phyloP scores from a whole-genome alignment of 1,140 invertebrate genomes.

The Orchestia grillus region DNA sequence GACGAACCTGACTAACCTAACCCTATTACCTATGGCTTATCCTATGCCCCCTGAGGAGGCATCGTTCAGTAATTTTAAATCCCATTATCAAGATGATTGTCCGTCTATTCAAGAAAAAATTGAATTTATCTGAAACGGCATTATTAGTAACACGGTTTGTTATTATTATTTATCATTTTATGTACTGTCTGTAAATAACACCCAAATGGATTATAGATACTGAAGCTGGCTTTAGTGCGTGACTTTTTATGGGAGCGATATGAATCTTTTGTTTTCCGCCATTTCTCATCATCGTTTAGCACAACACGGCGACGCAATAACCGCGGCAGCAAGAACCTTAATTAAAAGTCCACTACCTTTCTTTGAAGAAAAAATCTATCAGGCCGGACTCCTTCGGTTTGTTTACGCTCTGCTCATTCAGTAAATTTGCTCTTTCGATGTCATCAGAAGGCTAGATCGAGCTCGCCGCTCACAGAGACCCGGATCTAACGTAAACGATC shows the following conservation, averaged over 20 bases:
- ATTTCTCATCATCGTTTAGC: not conserved
- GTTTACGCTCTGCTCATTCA: not conserved
- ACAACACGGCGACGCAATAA: not conserved
- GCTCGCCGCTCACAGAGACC: not conserved
- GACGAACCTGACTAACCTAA: no score
- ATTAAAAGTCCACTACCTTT: not conserved
- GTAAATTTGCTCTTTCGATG: not conserved
- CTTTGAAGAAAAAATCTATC: not conserved
- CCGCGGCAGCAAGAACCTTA: not conserved
- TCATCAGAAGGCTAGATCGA: not conserved
- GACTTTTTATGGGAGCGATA: not conserved
- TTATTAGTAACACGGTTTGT: no score
- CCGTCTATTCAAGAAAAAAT: no score
- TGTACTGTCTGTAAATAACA: no score
- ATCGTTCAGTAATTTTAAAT: no score
- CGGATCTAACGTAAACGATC: not conserved
- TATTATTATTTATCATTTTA: no score
- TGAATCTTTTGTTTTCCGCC: not conserved
- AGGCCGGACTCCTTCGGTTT: not conserved
- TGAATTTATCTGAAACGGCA: no score
- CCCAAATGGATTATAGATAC: not conserved
- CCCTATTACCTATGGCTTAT: no score
- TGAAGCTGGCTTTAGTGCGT: not conserved
- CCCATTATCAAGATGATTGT: no score
- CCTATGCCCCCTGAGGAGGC: no score